Evolutionary conservation across 1,140 invertebrate genomes (phyloP), one percentile per base, ranked within the genome.

Genomic region (Lasioglossum baleicum): DNA sequence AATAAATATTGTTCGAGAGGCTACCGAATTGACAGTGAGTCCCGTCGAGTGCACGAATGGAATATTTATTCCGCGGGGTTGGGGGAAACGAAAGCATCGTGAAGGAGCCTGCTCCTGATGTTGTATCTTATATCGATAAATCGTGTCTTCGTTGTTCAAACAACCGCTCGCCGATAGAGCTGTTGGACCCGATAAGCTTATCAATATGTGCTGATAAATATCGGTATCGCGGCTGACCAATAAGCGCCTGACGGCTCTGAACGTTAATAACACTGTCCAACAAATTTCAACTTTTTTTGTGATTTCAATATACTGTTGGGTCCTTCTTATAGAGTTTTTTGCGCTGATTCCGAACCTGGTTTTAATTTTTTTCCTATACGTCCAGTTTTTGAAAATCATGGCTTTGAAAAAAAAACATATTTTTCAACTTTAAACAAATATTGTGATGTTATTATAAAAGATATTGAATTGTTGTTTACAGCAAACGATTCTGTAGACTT

Each of bases 1-100:
- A 84, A 85, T 85, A 85, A 85, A 85, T 85, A 85, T 85, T 85
- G 70, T 82, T 85, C 70, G 83, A 77, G 73, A 53, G 83, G 48
- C 82, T 75, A 58, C 72, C 83, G 79, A 84, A 85, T 84, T 81
- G 83, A 81, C 69, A 80, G 74, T 61, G 74, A 74, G 72, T 77
- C 74, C n/a, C 63, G 60, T 22, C 66, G 71, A 76, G 70, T 81
- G 73, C 64, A 72, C 63, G 63, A 81, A 77, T 71, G 58, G 72
- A 84, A 84, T 84, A 81, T 85, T 85, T 84, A 85, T 85, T 70
- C 80, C 79, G 51, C 63, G 51, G 53, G 31, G 65, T 73, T 44
- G 3, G 3, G 61, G 60, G 60, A 77, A 84, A 76, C 51, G 78
- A 69, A 61, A 73, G 51, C 42, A 22, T 17, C 31, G 22, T 11